phyloP scores from a whole-genome alignment of 2,797 vertebrate species.

The Mormyrus proboscirostris region DNA sequence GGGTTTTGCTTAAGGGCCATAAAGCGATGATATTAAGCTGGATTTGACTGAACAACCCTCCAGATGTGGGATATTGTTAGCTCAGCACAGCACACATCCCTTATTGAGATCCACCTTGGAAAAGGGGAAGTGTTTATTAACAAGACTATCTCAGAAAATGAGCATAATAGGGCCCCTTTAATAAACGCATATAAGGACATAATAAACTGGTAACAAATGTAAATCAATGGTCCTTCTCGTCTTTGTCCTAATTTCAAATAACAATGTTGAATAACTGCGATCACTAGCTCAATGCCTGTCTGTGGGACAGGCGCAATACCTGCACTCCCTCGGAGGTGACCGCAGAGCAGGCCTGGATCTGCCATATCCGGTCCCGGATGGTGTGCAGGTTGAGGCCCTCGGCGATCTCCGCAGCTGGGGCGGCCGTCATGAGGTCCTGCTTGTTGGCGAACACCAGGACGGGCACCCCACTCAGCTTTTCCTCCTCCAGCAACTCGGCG shows the following conservation, averaged over 20 bases:
- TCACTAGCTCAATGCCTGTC: neutral
- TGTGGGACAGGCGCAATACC: constrained; percentile 36
- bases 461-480: constrained; percentile 56
- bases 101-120: neutral
- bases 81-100: neutral
- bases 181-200: neutral
- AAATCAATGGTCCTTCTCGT: neutral
- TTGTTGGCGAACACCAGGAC: constrained; percentile 67
- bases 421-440: constrained; percentile 64
- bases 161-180: neutral
- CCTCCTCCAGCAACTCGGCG: constrained; percentile 59
- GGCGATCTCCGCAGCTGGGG: constrained; percentile 55
- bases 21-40: neutral
- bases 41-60: neutral
- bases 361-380: constrained; percentile 62
- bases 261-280: neutral
- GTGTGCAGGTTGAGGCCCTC: constrained; percentile 60
- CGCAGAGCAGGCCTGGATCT: constrained; percentile 66
- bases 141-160: neutral
- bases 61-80: neutral
- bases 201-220: neutral
- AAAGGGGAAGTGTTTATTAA: neutral
- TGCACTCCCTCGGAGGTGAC: constrained; percentile 60
- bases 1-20: neutral
- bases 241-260: neutral